These are phyloP conservation scores for Lepetodrilus schrolli DNA, from an alignment of 2,888 invertebrate species.

Conservation along the genomic window DNA sequence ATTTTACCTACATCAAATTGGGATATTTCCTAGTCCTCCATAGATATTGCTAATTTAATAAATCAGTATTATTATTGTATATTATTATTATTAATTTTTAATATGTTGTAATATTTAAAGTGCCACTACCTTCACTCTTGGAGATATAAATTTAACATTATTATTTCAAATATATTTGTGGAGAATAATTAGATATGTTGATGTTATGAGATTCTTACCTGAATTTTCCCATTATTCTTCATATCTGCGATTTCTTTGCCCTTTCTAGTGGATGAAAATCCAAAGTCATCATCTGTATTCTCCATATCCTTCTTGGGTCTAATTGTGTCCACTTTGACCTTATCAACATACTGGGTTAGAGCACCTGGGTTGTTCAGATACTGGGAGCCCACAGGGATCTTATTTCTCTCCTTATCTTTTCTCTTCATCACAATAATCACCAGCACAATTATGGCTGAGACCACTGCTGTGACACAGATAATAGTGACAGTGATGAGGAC, in stretches of 20 bases:
- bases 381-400: conserved; percentile 2
- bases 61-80: no score
- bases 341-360: conserved; percentile 33
- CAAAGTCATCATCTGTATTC: conserved; percentile 30
- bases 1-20: no score
- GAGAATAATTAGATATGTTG: no score
- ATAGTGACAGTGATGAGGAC: conserved; percentile 59
- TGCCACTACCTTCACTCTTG: no score
- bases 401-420: conserved; percentile 49
- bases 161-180: no score
- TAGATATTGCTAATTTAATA: no score
- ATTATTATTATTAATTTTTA: no score
- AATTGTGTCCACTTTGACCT: conserved; percentile 37
- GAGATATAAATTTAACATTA: no score
- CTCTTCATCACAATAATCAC: conserved; percentile 63
- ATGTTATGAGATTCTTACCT: no score
- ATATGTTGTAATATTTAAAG: no score
- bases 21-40: no score
- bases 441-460: conserved; percentile 62
- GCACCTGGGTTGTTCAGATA: conserved; percentile 32
- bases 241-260: conserved; percentile 22
- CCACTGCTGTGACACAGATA: conserved; percentile 60
- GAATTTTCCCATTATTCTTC: background rate
- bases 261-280: conserved; percentile 28
- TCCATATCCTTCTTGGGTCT: conserved; percentile 31